Base-by-base conservation (phyloP, 2,797 vertebrate species). In the Emydoidea blandingii region DNA sequence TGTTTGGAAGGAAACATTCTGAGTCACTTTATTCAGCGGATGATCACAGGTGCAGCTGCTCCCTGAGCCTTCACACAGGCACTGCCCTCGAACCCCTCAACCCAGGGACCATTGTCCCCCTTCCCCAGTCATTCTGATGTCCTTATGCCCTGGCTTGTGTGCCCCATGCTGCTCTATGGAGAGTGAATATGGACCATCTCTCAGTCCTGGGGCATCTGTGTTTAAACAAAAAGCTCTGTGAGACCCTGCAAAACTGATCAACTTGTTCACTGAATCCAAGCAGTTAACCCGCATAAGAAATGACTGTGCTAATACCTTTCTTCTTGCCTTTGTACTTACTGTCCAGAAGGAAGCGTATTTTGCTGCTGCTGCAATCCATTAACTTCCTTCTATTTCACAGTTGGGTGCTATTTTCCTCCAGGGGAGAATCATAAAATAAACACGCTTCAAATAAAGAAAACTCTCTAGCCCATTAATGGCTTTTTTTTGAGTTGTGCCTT, bases 281-380 rank as follows among this genome's bases (percentile, higher is more conserved):
- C 49, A 56, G 34, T 37, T 74, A 79, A 47, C 37, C 68, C 72
- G 37, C 1, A 0, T 9, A 31, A 16, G 12, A 52, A 83, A 52
- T 47, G 57, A 19, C 41, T 65, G 19, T 80, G 37, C 54, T 59
- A 83, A 25, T 27, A 21, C 6, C 80, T 83, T 83, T 86, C 82
- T 95, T 86, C 81, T 87, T 54, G n/a, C 44, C 85, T 81, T 85
- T 59, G 31, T 59, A 14, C 29, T 31, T 86, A 50, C 0, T 21
- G n/a, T 78, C 56, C 34, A 84, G 56, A 57, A 86, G 56, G 72
- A 81, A 86, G 85, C 25, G 56, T 5, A 34, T 84, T 54, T 54
- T 5, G 50, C 85, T 83, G 85, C 79, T 92, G 41, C 90, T 90
- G 74, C 79, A 81, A 86, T 83, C 88, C 80, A 88, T 86, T 86